Conservation (phyloP, 2,888 invertebrate species). For the Spodoptera picta region DNA sequence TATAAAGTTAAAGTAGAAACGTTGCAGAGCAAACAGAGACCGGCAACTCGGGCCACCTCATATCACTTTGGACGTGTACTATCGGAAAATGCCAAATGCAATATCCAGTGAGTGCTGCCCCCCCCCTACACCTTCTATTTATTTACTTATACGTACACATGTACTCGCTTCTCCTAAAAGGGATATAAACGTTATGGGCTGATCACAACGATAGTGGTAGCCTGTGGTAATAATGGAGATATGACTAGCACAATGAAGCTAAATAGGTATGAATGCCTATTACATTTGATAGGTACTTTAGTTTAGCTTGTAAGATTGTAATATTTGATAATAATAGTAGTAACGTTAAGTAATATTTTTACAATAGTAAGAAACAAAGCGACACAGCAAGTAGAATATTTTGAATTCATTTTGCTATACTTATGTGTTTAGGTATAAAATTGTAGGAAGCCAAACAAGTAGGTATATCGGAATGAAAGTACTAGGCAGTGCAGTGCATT, state of each 20-base stretch:
- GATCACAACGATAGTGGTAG: constrained; percentile 21
- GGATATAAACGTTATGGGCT: constrained; percentile 23
- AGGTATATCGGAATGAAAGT: too few species aligned
- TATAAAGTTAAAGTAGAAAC: constrained; percentile 17
- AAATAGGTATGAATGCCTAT: too few species aligned
- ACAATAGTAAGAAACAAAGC: too few species aligned
- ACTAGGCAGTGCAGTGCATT: too few species aligned
- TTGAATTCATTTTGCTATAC: too few species aligned
- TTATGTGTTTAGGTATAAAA: too few species aligned
- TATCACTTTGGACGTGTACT: constrained; percentile 23
- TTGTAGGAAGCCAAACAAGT: too few species aligned
- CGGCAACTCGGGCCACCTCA: constrained; percentile 5
- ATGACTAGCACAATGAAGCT: not conserved
- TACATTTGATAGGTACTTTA: too few species aligned
- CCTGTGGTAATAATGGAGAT: constrained; percentile 24
- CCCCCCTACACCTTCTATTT: constrained; percentile 26
- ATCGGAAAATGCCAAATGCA: constrained; percentile 45
- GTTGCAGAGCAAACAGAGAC: constrained; percentile 18
- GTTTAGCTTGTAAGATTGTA: too few species aligned
- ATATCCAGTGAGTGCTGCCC: constrained; percentile 44
- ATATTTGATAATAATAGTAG: too few species aligned
- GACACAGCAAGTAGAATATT: too few species aligned
- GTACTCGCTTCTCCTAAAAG: constrained; percentile 32
- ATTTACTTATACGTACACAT: constrained; percentile 17
- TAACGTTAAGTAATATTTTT: too few species aligned